These are phyloP conservation scores for Penaeus monodon DNA, from an alignment of 2,888 invertebrate genomes.

Conservation along the genomic window DNA sequence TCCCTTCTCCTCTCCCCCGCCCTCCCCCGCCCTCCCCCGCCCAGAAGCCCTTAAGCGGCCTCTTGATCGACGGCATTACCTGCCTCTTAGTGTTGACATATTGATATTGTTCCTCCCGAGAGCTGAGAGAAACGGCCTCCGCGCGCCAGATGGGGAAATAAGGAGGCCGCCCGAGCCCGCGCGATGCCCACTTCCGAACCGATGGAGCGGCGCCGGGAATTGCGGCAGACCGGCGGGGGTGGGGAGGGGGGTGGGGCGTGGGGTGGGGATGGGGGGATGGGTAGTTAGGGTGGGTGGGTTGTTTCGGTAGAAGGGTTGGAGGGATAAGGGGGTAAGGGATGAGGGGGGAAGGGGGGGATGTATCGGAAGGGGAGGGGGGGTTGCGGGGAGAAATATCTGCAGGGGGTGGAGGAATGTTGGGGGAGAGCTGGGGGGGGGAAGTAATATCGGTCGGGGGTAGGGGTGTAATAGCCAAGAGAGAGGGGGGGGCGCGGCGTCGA, in stretches of 20 bases:
- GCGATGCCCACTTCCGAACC: not conserved
- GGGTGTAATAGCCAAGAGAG: too few relatives aligned
- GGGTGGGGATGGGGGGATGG: not conserved
- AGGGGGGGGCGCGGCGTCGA: too few relatives aligned
- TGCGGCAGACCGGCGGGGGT: not conserved
- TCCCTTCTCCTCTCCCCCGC: not conserved
- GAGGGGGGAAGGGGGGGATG: too few relatives aligned
- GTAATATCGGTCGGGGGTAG: too few relatives aligned
- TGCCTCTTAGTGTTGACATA: conserved; percentile 52
- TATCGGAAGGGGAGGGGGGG: too few relatives aligned
- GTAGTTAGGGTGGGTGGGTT: not conserved
- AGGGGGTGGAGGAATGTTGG: too few relatives aligned
- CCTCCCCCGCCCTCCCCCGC: not conserved
- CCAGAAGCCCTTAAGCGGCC: not conserved
- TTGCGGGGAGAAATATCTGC: too few relatives aligned
- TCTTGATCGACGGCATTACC: conserved; percentile 44
- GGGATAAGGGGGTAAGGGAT: too few relatives aligned
- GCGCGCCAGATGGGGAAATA: conserved; percentile 39
- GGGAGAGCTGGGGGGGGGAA: too few relatives aligned
- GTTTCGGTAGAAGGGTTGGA: too few relatives aligned
- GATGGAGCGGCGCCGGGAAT: not conserved
- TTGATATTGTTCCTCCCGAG: conserved; percentile 55
- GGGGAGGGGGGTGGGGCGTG: not conserved
- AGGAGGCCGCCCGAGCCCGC: conserved; percentile 11
- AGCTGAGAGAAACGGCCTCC: conserved; percentile 39